These are phyloP conservation scores for Meandrusa payeni DNA, from an alignment of 2,888 invertebrate genomes.

Conservation along the genomic window DNA sequence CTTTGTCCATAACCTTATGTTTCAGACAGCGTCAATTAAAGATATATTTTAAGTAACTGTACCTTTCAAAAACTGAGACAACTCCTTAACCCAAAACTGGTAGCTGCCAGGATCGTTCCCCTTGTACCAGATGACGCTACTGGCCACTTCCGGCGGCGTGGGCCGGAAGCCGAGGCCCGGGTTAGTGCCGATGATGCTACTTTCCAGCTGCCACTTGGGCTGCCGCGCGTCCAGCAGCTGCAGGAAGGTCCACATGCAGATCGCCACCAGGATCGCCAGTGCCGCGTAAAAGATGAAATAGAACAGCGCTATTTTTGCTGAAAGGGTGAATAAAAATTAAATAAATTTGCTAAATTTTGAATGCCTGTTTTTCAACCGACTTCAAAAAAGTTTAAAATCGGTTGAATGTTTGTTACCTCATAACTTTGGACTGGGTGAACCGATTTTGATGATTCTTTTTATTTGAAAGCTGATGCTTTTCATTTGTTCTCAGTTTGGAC, in stretches of 20 bases:
- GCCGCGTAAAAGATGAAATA: constrained; percentile 96
- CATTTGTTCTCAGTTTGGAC: too few relatives aligned
- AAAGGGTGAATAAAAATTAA: too few relatives aligned
- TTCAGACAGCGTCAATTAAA: too few relatives aligned
- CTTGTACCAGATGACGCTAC: constrained; percentile 97
- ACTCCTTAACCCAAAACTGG: constrained; percentile 88
- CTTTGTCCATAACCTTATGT: too few relatives aligned
- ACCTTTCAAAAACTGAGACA: constrained; percentile 90
- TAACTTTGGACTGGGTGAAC: too few relatives aligned
- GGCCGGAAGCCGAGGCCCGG: constrained; percentile 98
- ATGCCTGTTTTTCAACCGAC: too few relatives aligned
- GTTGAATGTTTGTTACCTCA: too few relatives aligned
- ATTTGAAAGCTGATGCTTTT: too few relatives aligned
- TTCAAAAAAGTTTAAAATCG: too few relatives aligned
- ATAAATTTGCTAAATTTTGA: too few relatives aligned
- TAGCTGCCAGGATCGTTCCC: constrained; percentile 89
- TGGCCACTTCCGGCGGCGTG: constrained; percentile 92
- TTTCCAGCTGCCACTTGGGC: constrained; percentile 93
- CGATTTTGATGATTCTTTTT: too few relatives aligned
- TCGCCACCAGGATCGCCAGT: constrained; percentile 94
- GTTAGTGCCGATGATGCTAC: constrained; percentile 95
- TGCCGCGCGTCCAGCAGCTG: constrained; percentile 93
- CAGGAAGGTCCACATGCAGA: constrained; percentile 97
- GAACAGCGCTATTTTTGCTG: constrained; percentile 97
- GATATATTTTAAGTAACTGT: too few relatives aligned